A percentile compares a stretch with the other conserved stretches of the same genome.
Conservation (phyloP, 2,113 vertebrate genomes). For the Spheniscus mendiculus region DNA sequence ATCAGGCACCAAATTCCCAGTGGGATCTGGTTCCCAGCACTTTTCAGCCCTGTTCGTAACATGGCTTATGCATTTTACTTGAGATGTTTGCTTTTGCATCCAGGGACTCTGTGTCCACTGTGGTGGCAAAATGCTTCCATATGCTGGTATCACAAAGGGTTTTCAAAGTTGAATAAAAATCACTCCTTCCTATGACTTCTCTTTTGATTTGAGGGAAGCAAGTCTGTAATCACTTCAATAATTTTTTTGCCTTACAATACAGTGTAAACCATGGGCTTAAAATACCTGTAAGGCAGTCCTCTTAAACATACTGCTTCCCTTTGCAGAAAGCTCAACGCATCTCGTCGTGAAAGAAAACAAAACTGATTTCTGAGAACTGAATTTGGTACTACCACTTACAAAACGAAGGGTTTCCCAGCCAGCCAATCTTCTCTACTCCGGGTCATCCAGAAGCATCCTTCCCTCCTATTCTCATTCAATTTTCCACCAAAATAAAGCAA, state of each 20-base stretch:
- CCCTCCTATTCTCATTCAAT: neutral
- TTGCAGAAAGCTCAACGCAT: neutral
- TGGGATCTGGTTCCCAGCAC: neutral
- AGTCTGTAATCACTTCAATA: neutral
- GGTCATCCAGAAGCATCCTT: neutral
- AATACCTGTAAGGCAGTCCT: neutral
- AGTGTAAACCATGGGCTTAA: neutral
- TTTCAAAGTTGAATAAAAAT: neutral
- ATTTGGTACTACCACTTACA: neutral
- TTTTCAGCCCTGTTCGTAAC: neutral
- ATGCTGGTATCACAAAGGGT: neutral
- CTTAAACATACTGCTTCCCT: neutral
- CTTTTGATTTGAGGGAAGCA: neutral
- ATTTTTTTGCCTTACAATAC: neutral
- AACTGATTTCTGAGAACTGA: neutral
- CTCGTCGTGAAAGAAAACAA: neutral
- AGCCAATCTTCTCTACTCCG: neutral
- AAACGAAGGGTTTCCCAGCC: neutral
- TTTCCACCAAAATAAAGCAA: conserved; percentile 15
- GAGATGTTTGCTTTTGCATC: neutral
- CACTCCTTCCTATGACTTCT: neutral
- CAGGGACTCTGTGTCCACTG: neutral
- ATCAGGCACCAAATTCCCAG: neutral
- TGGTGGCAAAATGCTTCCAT: neutral
- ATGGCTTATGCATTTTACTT: neutral